Evolutionary conservation across 1,140 invertebrate species (phyloP).

Genomic region (Sipha flava): DNA sequence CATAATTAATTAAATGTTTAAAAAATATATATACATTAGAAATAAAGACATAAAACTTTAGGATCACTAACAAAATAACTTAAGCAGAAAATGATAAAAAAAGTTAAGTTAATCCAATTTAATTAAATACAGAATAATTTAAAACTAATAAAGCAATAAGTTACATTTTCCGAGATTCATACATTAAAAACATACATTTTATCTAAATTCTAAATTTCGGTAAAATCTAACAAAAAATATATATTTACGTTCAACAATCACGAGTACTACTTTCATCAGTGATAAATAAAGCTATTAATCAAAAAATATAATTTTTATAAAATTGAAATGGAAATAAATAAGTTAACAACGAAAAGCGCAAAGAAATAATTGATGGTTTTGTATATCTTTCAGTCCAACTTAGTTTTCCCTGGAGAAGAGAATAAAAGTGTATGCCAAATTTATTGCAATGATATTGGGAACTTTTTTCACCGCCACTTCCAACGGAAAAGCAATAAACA

Average conservation of each 20-base stretch:
- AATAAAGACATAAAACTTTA: too few relatives aligned
- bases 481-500: not conserved
- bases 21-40: too few relatives aligned
- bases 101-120: too few relatives aligned
- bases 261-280: not conserved
- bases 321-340: not conserved
- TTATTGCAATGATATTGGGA: not conserved
- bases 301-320: not conserved
- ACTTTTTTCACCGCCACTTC: not conserved
- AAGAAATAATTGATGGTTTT: not conserved
- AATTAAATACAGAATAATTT: too few relatives aligned
- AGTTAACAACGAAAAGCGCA: not conserved
- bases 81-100: too few relatives aligned
- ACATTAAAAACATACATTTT: too few relatives aligned
- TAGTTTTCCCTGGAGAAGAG: not conserved
- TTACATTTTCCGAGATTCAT: too few relatives aligned
- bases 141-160: too few relatives aligned
- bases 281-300: not conserved
- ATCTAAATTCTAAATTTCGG: not conserved
- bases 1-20: too few relatives aligned
- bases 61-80: too few relatives aligned
- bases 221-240: not conserved
- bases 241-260: not conserved
- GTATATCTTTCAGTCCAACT: not conserved
- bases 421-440: not conserved